These are phyloP conservation scores for Vidua chalybeata DNA, from an alignment of 2,113 vertebrate species.

Conservation along the genomic window DNA sequence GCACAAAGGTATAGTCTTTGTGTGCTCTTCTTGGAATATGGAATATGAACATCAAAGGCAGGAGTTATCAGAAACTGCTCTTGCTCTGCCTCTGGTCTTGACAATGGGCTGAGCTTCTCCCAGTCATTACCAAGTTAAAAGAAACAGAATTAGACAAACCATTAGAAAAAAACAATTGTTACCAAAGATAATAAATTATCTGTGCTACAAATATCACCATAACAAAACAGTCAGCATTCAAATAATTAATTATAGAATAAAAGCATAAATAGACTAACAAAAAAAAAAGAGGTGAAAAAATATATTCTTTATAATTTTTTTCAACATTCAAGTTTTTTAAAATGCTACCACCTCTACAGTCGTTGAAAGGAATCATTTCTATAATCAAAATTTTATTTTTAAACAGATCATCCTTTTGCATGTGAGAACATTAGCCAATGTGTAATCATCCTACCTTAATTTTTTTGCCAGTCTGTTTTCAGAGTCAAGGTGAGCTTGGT, in stretches of 20 bases:
- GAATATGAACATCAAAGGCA: background rate
- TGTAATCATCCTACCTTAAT: background rate
- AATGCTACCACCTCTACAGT: background rate
- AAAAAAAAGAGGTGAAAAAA: background rate
- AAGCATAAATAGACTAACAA: background rate
- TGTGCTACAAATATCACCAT: background rate
- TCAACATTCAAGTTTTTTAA: background rate
- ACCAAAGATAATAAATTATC: background rate
- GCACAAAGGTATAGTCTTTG: constrained; percentile 7
- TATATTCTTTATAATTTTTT: background rate
- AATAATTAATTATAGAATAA: background rate
- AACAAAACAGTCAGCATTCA: background rate
- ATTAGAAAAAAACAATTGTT: background rate
- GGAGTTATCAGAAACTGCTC: background rate
- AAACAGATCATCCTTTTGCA: background rate
- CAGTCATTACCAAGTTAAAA: background rate
- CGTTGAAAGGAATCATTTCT: background rate
- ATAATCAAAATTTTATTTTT: background rate
- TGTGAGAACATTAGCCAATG: background rate
- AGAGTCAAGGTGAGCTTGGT: background rate
- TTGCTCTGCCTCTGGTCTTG: background rate
- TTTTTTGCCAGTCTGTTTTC: background rate
- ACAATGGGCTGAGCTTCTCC: background rate
- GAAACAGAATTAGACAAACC: background rate
- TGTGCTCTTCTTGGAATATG: background rate